Percentiles rank a stretch among this genome's conserved stretches.
Evolutionary conservation across 1,140 invertebrate genomes (phyloP).

Genomic region (Hypsibius dujardini): DNA sequence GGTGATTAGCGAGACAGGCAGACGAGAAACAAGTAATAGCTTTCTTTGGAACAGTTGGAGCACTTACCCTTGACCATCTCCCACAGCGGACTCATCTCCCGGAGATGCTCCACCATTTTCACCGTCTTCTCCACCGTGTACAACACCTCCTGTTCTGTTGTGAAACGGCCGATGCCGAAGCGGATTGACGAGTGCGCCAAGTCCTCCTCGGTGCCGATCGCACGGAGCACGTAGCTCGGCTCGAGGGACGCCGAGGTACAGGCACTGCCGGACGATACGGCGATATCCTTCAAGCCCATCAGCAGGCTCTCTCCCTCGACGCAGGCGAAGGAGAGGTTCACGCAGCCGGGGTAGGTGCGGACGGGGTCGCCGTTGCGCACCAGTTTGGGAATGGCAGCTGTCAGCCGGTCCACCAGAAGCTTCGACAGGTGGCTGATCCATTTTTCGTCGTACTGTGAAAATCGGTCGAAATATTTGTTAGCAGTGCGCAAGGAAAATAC

Average conservation of each 20-base stretch:
- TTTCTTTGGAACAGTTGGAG: no score
- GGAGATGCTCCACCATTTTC: constrained; percentile 63
- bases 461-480: constrained; percentile 23
- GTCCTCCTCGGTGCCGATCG: constrained; percentile 94
- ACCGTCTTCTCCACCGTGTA: constrained; percentile 81
- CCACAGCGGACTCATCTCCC: constrained; percentile 97
- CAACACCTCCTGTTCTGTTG: constrained; percentile 83
- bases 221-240: constrained; percentile 91
- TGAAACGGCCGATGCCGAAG: constrained; percentile 94
- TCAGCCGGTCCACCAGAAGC: constrained; percentile 59
- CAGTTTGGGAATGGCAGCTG: constrained; percentile 56
- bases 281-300: constrained; percentile 84
- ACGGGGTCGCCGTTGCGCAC: constrained; percentile 81
- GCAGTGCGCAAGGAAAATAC: no score
- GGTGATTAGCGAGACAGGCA: no score
- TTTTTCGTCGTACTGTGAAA: constrained; percentile 55
- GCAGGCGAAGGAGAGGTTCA: constrained; percentile 95
- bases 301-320: constrained; percentile 77
- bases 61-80: constrained; percentile 69
- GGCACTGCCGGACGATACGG: constrained; percentile 72
- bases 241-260: constrained; percentile 96
- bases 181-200: constrained; percentile 96
- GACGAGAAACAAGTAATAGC: no score
- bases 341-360: constrained; percentile 72
- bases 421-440: constrained; percentile 63